phyloP scores from a whole-genome alignment of 1,140 invertebrate genomes.

The Hylaeus anthracinus region DNA sequence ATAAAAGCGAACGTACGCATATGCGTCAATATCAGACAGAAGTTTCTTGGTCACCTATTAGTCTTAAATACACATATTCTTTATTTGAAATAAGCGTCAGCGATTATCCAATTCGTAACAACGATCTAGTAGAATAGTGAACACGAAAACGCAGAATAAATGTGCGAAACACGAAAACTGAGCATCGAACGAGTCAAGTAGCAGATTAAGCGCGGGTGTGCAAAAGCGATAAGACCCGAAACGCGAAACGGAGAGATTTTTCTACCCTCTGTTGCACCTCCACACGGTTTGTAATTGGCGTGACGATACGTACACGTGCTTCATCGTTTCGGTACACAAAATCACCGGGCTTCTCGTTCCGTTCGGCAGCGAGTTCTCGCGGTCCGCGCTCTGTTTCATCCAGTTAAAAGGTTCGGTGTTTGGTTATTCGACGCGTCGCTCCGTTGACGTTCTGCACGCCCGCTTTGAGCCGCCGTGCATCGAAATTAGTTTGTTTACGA shows the following conservation, averaged over 20 bases:
- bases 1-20: too few species aligned
- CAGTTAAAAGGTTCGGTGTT: conserved; percentile 63
- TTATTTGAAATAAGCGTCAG: too few species aligned
- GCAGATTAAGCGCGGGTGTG: neutral
- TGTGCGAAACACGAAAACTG: neutral
- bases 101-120: too few species aligned
- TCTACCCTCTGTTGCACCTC: neutral
- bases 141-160: neutral
- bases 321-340: conserved; percentile 50
- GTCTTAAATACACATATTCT: too few species aligned
- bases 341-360: conserved; percentile 19
- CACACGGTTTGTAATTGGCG: conserved; percentile 11
- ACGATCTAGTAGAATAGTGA: too few species aligned
- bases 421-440: conserved; percentile 47
- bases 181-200: too few species aligned
- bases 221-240: conserved; percentile 20
- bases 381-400: conserved; percentile 50
- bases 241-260: neutral
- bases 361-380: conserved; percentile 35
- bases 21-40: too few species aligned
- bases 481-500: conserved; percentile 52
- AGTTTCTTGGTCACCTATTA: too few species aligned
- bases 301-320: conserved; percentile 33
- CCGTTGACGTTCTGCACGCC: neutral
- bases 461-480: conserved; percentile 1